Conservation (phyloP, 1,140 invertebrate species). For the Drosophila burlai region DNA sequence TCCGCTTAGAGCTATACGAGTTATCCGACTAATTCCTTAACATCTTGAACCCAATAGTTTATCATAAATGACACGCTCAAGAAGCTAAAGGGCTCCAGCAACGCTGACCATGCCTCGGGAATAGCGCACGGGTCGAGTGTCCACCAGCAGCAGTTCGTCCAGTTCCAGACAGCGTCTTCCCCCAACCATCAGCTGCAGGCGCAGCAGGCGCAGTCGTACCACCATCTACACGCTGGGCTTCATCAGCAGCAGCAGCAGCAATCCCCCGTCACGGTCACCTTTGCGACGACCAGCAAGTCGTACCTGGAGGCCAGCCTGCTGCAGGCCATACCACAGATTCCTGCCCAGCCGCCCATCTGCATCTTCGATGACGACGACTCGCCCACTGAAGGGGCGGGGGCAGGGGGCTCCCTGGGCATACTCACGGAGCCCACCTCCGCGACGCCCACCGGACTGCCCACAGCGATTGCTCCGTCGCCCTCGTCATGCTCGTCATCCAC, state of each 20-base stretch:
- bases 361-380: constrained; percentile 84
- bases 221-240: constrained; percentile 67
- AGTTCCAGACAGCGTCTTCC: constrained; percentile 50
- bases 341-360: constrained; percentile 81
- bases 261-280: constrained; percentile 58
- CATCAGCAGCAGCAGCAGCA: constrained; percentile 57
- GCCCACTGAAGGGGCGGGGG: constrained; percentile 58
- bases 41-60: constrained; percentile 55
- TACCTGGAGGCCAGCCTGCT: constrained; percentile 75
- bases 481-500: constrained; percentile 76
- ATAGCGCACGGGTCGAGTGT: constrained; percentile 61
- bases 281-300: constrained; percentile 66
- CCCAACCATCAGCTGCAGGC: constrained; percentile 60
- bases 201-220: constrained; percentile 56
- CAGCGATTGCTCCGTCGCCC: constrained; percentile 70
- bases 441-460: constrained; percentile 46
- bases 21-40: constrained; percentile 1
- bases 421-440: constrained; percentile 57
- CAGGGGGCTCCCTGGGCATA: constrained; percentile 58
- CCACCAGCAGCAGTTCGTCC: constrained; percentile 60
- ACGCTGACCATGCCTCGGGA: constrained; percentile 62
- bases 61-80: constrained; percentile 85
- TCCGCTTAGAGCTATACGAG: not conserved
- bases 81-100: constrained; percentile 81
- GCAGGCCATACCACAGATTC: constrained; percentile 82